Conservation (phyloP, 2,888 invertebrate species). For the Plagiodera versicolora region DNA sequence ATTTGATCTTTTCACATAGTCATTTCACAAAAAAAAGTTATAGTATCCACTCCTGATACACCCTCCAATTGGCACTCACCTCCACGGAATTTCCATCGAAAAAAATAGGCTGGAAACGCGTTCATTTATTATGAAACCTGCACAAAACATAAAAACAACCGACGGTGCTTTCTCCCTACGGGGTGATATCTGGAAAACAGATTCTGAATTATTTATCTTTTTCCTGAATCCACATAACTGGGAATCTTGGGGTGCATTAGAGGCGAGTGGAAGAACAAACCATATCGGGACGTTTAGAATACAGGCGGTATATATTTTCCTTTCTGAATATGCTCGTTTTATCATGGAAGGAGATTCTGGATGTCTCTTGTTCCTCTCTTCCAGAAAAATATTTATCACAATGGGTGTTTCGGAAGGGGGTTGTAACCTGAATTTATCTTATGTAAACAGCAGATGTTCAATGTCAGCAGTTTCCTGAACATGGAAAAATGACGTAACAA, state of each 20-base stretch:
- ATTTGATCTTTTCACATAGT: too few relatives aligned
- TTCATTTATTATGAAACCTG: slow-evolving; percentile 17
- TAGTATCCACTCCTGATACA: background rate
- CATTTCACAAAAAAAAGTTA: background rate
- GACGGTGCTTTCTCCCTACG: slow-evolving; percentile 6
- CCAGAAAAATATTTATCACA: background rate
- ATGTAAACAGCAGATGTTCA: background rate
- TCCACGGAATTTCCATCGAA: slow-evolving; percentile 12
- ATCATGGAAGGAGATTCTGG: background rate
- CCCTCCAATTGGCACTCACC: background rate
- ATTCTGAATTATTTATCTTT: slow-evolving; percentile 29
- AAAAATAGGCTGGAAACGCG: slow-evolving; percentile 13
- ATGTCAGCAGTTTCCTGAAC: background rate
- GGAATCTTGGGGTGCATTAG: slow-evolving; percentile 21
- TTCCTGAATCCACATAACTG: slow-evolving; percentile 23
- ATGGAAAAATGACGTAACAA: too few relatives aligned
- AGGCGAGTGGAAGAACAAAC: slow-evolving; percentile 14
- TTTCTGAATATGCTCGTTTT: background rate
- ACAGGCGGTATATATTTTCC: background rate
- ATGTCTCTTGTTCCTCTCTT: background rate
- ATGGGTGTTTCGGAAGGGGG: background rate
- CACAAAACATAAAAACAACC: slow-evolving; percentile 17
- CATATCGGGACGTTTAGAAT: slow-evolving; percentile 17
- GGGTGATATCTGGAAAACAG: slow-evolving; percentile 25
- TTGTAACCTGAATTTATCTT: background rate